Conservation (phyloP, 2,797 vertebrate species). For the Micrastur ruficollis region DNA sequence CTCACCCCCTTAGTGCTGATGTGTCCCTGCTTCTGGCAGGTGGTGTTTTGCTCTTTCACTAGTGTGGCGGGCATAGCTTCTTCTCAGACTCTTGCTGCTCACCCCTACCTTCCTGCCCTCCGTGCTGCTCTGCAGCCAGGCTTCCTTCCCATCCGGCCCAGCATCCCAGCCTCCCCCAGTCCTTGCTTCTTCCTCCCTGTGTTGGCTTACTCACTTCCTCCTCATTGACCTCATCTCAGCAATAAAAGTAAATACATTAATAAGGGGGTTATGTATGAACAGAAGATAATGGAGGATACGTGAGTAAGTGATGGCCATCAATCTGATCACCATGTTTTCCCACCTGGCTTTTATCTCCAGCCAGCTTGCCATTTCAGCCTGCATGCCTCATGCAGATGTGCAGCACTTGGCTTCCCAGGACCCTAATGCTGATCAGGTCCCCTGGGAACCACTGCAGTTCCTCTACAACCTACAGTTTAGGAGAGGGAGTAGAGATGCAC, state of each 20-base stretch:
- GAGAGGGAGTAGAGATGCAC: not conserved
- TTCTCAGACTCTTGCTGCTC: not conserved
- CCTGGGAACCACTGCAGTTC: not conserved
- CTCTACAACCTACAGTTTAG: not conserved
- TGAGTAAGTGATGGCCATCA: not conserved
- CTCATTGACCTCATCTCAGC: not conserved
- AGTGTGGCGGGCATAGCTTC: not conserved
- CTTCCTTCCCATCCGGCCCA: not conserved
- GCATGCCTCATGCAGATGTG: rapidly evolving
- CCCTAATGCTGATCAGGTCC: not conserved
- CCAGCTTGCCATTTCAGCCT: not conserved
- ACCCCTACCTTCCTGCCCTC: not conserved
- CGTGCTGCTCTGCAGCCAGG: not conserved
- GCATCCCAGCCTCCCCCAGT: not conserved
- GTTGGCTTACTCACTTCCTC: not conserved
- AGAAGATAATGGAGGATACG: rapidly evolving
- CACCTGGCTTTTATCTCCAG: not conserved
- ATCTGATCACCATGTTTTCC: not conserved
- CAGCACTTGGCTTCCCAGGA: not conserved
- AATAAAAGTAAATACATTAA: not conserved
- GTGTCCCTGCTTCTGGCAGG: not conserved
- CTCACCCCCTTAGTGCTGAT: not conserved
- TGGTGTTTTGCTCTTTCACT: not conserved
- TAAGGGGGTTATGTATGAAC: not conserved
- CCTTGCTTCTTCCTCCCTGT: not conserved